A percentile compares a stretch with the other conserved stretches of the same genome.
Evolutionary conservation across 1,140 invertebrate genomes (phyloP).

Genomic region (Oncopeltus fasciatus): DNA sequence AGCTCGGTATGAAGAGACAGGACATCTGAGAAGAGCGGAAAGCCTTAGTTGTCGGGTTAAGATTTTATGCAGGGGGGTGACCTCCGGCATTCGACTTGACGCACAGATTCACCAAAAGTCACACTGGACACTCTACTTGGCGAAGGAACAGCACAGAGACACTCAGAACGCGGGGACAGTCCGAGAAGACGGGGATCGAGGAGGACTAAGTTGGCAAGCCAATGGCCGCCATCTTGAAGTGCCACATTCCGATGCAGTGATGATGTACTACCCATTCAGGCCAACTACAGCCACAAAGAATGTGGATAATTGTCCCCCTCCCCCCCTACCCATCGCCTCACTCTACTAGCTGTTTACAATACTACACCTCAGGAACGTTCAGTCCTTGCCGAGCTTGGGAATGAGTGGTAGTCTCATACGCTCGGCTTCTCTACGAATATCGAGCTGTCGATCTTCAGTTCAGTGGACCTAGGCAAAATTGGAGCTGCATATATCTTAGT

Average conservation of each 20-base stretch:
- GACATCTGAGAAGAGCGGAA: background rate
- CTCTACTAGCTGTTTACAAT: conserved; percentile 1
- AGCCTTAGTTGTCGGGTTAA: background rate
- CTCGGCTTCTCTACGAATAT: too few relatives aligned
- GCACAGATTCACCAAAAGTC: too few relatives aligned
- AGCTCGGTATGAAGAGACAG: conserved; percentile 7
- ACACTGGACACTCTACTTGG: too few relatives aligned
- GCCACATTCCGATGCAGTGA: conserved; percentile 39
- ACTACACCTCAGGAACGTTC: background rate
- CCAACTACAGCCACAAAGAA: conserved; percentile 7
- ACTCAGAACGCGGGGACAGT: background rate
- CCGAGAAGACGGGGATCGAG: conserved; percentile 35
- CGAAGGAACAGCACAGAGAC: too few relatives aligned
- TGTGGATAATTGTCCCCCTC: conserved; percentile 9
- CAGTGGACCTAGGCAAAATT: too few relatives aligned
- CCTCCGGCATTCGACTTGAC: too few relatives aligned
- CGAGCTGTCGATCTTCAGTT: too few relatives aligned
- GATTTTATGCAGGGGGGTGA: too few relatives aligned
- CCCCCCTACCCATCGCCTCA: background rate
- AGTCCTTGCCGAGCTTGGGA: too few relatives aligned
- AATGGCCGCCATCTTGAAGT: conserved; percentile 45
- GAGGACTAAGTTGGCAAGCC: conserved; percentile 41
- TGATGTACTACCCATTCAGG: conserved; percentile 20
- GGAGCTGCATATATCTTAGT: too few relatives aligned
- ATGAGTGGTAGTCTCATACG: too few relatives aligned